Evolutionary conservation across 1,140 invertebrate genomes (phyloP).

Genomic region (Conopomorpha cramerella): DNA sequence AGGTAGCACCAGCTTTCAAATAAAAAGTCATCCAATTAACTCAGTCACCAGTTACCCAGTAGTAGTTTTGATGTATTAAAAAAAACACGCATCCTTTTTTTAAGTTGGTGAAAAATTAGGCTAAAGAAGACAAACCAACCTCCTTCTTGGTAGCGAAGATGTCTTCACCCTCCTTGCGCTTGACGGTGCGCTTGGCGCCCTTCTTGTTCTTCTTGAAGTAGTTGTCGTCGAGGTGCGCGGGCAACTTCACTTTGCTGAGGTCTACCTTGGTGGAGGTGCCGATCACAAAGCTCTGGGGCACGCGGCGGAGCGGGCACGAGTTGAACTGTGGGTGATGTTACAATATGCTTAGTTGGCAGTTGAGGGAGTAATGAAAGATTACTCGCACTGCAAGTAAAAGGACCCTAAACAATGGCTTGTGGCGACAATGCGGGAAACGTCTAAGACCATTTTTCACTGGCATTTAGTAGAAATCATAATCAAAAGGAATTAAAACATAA

Average conservation of each 20-base stretch:
- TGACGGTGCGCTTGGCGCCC: slow-evolving; percentile 68
- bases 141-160: slow-evolving; percentile 91
- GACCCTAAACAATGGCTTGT: no score
- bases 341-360: no score
- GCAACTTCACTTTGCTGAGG: slow-evolving; percentile 79
- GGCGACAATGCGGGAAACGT: no score
- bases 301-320: slow-evolving; percentile 89
- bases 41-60: no score
- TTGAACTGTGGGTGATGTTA: slow-evolving; percentile 76
- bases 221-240: slow-evolving; percentile 85
- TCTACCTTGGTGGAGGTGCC: slow-evolving; percentile 91
- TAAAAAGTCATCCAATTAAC: no score
- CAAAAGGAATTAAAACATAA: slow-evolving; percentile 10
- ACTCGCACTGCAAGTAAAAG: no score
- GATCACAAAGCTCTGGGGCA: slow-evolving; percentile 95
- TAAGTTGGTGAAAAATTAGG: neutral
- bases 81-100: neutral
- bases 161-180: slow-evolving; percentile 79
- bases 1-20: no score
- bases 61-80: no score
- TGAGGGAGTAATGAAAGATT: no score
- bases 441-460: no score
- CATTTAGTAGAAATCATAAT: no score
- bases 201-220: slow-evolving; percentile 88
- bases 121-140: slow-evolving; percentile 34